phyloP scores from a whole-genome alignment of 1,140 invertebrate species.

The Anoplolepis gracilipes region DNA sequence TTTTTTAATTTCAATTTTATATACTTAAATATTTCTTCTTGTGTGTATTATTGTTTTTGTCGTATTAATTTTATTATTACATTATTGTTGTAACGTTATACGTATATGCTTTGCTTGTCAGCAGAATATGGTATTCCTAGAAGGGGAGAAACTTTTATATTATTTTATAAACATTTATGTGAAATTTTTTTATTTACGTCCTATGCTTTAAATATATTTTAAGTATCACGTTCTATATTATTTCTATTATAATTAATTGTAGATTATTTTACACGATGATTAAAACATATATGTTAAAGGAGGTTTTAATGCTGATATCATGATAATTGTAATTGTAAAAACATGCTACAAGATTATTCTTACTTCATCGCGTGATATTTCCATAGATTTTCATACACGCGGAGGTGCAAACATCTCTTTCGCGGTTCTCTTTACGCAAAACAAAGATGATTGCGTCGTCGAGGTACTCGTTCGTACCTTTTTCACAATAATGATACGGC shows the following conservation, averaged over 20 bases:
- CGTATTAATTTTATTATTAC: background rate
- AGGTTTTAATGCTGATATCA: background rate
- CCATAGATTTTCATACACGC: constrained; percentile 3
- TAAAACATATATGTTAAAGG: background rate
- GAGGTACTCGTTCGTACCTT: constrained; percentile 11
- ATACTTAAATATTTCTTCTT: background rate
- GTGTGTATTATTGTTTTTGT: background rate
- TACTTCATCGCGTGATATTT: constrained; percentile 1
- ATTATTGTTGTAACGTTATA: background rate
- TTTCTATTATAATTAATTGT: background rate
- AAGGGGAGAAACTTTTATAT: background rate
- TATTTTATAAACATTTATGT: background rate
- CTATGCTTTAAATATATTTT: background rate
- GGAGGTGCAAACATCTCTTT: background rate
- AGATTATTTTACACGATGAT: constrained; percentile 2
- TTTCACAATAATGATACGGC: constrained; percentile 26
- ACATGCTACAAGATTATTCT: background rate
- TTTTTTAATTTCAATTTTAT: background rate
- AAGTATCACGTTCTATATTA: background rate
- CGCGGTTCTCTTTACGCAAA: constrained; percentile 17
- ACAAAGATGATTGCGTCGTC: constrained; percentile 27
- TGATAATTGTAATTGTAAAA: background rate
- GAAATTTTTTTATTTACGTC: background rate
- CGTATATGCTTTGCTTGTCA: background rate
- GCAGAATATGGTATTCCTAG: background rate